Percentiles rank a stretch among this genome's conserved stretches.
Evolutionary conservation across 2,113 vertebrate genomes (phyloP).

Genomic region (Sturnus vulgaris): DNA sequence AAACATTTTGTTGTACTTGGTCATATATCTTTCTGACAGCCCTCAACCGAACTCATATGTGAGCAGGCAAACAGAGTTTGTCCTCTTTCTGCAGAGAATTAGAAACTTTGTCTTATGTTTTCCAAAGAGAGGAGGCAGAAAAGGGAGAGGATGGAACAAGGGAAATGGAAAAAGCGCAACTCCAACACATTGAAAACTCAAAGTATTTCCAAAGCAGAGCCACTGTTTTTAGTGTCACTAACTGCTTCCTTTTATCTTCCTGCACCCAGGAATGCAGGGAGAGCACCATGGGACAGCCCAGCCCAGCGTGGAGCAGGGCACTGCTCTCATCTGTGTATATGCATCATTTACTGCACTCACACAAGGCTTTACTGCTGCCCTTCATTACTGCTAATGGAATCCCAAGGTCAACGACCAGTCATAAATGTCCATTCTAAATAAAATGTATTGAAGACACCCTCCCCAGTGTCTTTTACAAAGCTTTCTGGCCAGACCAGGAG

Average conservation of each 20-base stretch:
- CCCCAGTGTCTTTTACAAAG: conserved; percentile 54
- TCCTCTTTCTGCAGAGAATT: neutral
- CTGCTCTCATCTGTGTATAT: neutral
- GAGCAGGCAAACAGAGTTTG: neutral
- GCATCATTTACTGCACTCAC: conserved; percentile 57
- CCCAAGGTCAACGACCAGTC: conserved; percentile 72
- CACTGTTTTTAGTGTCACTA: neutral
- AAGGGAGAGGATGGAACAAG: neutral
- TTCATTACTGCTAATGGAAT: conserved; percentile 76
- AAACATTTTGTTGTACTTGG: neutral
- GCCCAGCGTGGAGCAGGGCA: neutral
- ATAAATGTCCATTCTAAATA: conserved; percentile 73
- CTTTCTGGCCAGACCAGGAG: conserved; percentile 53
- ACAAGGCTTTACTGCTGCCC: conserved; percentile 39
- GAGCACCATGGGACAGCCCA: neutral
- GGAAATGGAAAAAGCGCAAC: neutral
- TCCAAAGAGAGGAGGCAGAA: neutral
- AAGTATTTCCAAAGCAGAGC: neutral
- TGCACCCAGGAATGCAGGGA: neutral
- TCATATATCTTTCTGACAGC: neutral
- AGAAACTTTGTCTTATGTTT: neutral
- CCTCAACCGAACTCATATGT: neutral
- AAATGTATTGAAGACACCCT: conserved; percentile 66
- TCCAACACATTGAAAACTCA: neutral
- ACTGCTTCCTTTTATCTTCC: neutral